These are phyloP conservation scores for Boloria selene DNA, from an alignment of 2,888 invertebrate species.

Conservation along the genomic window DNA sequence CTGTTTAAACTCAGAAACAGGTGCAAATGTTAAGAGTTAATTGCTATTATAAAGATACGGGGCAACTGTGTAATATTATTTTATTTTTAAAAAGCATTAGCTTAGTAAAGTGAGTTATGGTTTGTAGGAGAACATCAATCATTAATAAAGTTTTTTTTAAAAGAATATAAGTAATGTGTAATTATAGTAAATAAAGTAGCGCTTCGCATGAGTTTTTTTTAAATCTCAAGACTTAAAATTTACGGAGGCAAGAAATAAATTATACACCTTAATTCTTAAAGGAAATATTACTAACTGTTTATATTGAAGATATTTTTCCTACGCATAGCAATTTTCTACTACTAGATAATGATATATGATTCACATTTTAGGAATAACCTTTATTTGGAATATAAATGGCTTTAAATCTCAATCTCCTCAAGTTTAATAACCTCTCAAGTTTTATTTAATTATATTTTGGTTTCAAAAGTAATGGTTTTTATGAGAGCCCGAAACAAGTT, in stretches of 20 bases:
- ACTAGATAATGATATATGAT: slow-evolving; percentile 3
- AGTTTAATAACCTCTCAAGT: slow-evolving; percentile 16
- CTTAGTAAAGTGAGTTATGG: too few species aligned
- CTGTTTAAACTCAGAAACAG: slow-evolving; percentile 42
- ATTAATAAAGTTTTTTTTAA: too few species aligned
- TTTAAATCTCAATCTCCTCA: not conserved
- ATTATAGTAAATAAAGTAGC: not conserved
- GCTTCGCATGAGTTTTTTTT: not conserved
- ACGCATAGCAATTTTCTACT: slow-evolving; percentile 4
- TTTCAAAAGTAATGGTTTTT: not conserved
- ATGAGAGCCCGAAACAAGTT: not conserved
- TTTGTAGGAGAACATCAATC: too few species aligned
- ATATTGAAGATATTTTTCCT: slow-evolving; percentile 17
- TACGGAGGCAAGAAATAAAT: slow-evolving; percentile 16
- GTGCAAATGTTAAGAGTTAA: slow-evolving; percentile 35
- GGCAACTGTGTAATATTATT: too few species aligned
- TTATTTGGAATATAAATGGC: slow-evolving; percentile 1
- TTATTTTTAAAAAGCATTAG: too few species aligned
- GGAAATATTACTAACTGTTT: slow-evolving; percentile 18
- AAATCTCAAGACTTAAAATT: not conserved
- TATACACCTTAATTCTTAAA: not conserved
- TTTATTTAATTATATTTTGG: not conserved
- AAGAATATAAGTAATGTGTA: too few species aligned
- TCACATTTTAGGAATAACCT: not conserved
- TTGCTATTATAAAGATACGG: too few species aligned